phyloP scores from a whole-genome alignment of 2,113 vertebrate genomes.

The Oriolus oriolus region DNA sequence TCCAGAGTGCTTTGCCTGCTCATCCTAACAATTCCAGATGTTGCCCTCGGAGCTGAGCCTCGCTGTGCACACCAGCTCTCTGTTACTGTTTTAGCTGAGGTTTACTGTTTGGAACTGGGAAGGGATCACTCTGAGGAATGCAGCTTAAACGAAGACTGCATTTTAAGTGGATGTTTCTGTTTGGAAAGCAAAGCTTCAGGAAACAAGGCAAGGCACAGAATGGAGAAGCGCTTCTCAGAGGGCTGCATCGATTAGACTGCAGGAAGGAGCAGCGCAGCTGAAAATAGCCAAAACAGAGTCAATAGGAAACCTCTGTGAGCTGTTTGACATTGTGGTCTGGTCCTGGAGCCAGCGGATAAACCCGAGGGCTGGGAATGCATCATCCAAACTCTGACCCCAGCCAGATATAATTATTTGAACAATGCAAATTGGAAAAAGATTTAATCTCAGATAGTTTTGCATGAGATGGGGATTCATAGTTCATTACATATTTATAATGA shows the following conservation, averaged over 20 bases:
- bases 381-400: neutral
- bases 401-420: neutral
- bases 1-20: neutral
- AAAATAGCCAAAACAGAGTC: neutral
- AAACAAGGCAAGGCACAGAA: neutral
- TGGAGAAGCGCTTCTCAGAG: neutral
- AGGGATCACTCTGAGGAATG: neutral
- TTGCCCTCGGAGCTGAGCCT: neutral
- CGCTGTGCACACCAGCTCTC: neutral
- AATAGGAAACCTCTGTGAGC: neutral
- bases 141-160: neutral
- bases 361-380: neutral
- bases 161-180: neutral
- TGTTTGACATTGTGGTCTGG: neutral
- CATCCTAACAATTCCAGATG: neutral
- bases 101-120: neutral
- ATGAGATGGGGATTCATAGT: neutral
- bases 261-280: neutral
- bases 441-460: neutral
- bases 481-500: neutral
- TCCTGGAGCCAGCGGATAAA: conserved; percentile 7
- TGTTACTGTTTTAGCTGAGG: neutral
- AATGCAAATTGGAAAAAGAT: neutral
- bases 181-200: conserved; percentile 4
- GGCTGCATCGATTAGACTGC: neutral